These are phyloP conservation scores for Drosophila anceps DNA, from an alignment of 2,888 invertebrate genomes.

Conservation along the genomic window DNA sequence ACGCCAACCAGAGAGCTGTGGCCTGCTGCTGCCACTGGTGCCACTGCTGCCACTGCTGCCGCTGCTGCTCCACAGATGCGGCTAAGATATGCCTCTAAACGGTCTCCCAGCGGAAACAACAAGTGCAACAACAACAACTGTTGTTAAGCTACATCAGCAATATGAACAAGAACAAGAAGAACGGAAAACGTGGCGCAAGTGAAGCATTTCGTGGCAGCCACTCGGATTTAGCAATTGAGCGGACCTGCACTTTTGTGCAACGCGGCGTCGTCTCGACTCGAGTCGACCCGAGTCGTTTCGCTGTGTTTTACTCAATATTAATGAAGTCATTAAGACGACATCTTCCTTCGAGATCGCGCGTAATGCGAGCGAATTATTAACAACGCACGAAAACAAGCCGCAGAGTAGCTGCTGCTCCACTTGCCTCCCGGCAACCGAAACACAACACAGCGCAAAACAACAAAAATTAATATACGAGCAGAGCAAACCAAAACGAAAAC, in stretches of 20 bases:
- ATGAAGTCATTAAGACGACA: constrained; percentile 82
- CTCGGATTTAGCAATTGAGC: constrained; percentile 66
- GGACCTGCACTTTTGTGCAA: constrained; percentile 43
- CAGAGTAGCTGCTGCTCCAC: constrained; percentile 21
- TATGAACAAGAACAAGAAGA: constrained; percentile 21
- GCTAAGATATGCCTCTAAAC: constrained; percentile 50
- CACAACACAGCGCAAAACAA: constrained; percentile 9
- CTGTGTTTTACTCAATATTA: constrained; percentile 79
- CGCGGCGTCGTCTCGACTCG: constrained; percentile 5
- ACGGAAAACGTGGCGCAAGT: constrained; percentile 43
- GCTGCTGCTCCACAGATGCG: constrained; percentile 28
- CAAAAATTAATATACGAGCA: constrained; percentile 53
- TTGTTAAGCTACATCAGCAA: constrained; percentile 23
- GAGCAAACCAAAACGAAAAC: constrained; percentile 22
- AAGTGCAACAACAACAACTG: constrained; percentile 20
- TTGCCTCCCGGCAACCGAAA: constrained; percentile 28
- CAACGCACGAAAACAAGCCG: constrained; percentile 76
- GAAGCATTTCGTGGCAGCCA: constrained; percentile 49
- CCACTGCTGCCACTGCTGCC: too few relatives aligned
- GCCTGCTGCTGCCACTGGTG: constrained; percentile 20
- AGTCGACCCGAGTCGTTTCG: neutral
- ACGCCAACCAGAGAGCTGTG: constrained; percentile 36
- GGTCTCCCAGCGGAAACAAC: constrained; percentile 64
- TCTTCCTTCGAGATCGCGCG: constrained; percentile 79
- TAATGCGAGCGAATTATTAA: constrained; percentile 81